Evolutionary conservation across 2,888 invertebrate genomes (phyloP), one percentile per base, ranked within the genome.

Genomic region (Lepidochrysops patricia): DNA sequence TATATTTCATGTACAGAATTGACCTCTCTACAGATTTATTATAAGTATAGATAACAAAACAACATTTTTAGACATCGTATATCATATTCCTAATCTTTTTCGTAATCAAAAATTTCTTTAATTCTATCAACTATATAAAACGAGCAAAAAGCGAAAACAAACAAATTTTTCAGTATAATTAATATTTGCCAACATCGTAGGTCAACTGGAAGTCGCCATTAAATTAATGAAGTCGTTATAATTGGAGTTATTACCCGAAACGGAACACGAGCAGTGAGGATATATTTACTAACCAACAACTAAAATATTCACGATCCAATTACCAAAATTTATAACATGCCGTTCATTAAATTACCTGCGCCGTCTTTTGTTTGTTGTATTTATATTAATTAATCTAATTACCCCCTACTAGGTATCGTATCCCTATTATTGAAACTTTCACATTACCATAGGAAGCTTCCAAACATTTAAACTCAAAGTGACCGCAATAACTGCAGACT

Each of bases 281-380:
- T 66, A 68, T 64, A 64, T 66, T 67, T 65, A 64, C 66, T 67
- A 58, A 50, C 66, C 60, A 62, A 62, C 62, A 63, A 67, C 68
- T 69, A 71, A 72, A 70, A 73, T 73, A 72, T 76, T 77, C 73
- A 77, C 72, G 66, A 69, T 64, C 64, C 72, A 72, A 77, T 77
- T 77, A 73, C 67, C 63, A 63, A 65, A 70, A 76, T 74, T 70
- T 72, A 75, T 72, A 70, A 67, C 64, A 61, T 60, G 62, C 67
- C 62, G 62, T 61, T 68, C 67, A 70, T 71, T 72, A 71, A 65
- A 65, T 68, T 68, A 60, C 60, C 59, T 37, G 35, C 19, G 52
- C 35, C 52, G 26, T 23, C 54, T 54, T 49, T 15, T 19, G 19
- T 54, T 32, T 54, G 19, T 32, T 50, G 5, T 26, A 26, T 25